Conservation (phyloP, 2,113 vertebrate species). For the Archilochus colubris region DNA sequence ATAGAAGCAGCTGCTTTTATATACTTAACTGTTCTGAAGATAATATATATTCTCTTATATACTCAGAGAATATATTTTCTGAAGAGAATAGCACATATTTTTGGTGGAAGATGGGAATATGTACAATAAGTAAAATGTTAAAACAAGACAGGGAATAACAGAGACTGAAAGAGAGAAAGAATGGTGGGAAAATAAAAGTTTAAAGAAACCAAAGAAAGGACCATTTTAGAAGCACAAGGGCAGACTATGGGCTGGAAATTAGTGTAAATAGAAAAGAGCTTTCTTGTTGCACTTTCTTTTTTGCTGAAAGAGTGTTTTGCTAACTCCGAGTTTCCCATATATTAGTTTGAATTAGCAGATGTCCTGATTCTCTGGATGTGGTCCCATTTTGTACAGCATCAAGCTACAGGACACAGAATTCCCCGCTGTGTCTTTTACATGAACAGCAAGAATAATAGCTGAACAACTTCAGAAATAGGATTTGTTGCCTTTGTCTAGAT, state of each 20-base stretch:
- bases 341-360: conserved; percentile 62
- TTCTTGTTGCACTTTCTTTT: background rate
- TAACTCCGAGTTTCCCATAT: conserved; percentile 3
- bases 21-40: background rate
- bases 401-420: conserved; percentile 5
- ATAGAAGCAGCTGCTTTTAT: background rate
- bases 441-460: conserved; percentile 10
- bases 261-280: conserved; percentile 8
- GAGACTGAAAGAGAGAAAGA: background rate
- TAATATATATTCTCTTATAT: background rate
- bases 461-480: background rate
- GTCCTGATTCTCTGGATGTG: conserved; percentile 50
- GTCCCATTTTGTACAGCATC: conserved; percentile 41
- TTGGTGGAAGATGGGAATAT: background rate
- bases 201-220: background rate
- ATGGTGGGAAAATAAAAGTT: background rate
- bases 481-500: background rate
- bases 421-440: conserved; percentile 31
- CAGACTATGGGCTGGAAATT: background rate
- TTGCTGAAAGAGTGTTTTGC: conserved; percentile 9
- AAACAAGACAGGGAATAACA: background rate
- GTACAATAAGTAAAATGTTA: background rate
- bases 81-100: background rate
- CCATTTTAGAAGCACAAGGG: background rate
- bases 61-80: too few relatives aligned